Conservation (phyloP, 2,113 vertebrate genomes). For the Urocolius indicus region DNA sequence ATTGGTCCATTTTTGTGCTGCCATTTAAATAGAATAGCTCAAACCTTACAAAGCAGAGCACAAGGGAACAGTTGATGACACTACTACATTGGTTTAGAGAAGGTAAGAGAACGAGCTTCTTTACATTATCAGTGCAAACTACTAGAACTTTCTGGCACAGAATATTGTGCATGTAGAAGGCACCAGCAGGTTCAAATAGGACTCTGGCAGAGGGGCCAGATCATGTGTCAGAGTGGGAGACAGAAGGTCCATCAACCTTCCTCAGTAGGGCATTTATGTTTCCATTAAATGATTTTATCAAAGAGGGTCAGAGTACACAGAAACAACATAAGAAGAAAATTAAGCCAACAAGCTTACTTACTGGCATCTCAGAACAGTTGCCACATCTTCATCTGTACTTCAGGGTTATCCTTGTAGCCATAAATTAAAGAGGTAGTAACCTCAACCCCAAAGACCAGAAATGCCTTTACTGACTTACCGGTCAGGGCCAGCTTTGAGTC, state of each 20-base stretch:
- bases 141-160: neutral
- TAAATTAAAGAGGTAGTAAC: neutral
- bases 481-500: neutral
- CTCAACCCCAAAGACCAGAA: neutral
- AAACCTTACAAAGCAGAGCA: neutral
- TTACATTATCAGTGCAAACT: neutral
- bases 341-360: neutral
- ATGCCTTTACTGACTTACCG: neutral
- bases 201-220: neutral
- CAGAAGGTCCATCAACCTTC: neutral
- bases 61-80: neutral
- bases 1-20: neutral
- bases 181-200: neutral
- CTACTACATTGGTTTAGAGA: neutral
- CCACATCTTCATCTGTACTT: neutral
- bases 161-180: neutral
- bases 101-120: neutral
- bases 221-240: neutral
- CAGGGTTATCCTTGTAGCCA: neutral
- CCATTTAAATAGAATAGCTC: neutral
- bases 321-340: neutral
- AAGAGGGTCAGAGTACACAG: neutral
- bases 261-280: neutral
- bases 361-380: neutral
- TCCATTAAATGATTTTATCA: neutral